Base-by-base conservation (phyloP, 1,140 invertebrate species). In the Microvelia longipes region DNA sequence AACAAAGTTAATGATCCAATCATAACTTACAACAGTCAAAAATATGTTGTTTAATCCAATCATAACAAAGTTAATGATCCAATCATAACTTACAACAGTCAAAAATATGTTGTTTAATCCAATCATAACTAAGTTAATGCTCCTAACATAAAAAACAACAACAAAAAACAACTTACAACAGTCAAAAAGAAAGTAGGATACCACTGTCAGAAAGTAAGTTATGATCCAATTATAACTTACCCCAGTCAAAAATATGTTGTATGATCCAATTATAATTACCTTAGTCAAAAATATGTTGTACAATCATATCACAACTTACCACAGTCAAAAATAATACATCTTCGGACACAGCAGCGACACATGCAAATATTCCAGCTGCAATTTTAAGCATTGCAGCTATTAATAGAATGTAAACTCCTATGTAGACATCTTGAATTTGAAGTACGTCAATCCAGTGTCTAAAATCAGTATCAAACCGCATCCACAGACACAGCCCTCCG, bases 401-500 rank as follows among this genome's bases (percentile, higher is more conserved):
- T 29, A 93, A 86, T 50, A 94, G 81, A 50, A 94, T 84, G 74
- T 93, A 93, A 69, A 91, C 81, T 2, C 91, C 91, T 64, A 87
- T 89, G 80, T 92, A 93, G 78, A 90, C 91, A 64, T 87, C 81
- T 68, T 86, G 79, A 60, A 92, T 85, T 64, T 89, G 82, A 26
- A 93, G 77, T 70, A 88, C 87, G 2, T 82, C 80, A 28, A 94
- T 84, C 88, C 90, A 93, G 72, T 92, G 87, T 75, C 88, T 87
- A 73, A 93, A 88, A 0, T 86, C 87, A 1, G 86, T 85, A 73
- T 94, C 91, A 25, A 91, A 82, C 68, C 88, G 83, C 73, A 93
- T 82, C 88, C 90, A 94, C 25, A 94, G 80, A 30, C 88, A 87
- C 11, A 94, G 78, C 0, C 87, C 88, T 72, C 94, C 90, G 72